Evolutionary conservation across 2,888 invertebrate species (phyloP).

Genomic region (Drosophila merina): DNA sequence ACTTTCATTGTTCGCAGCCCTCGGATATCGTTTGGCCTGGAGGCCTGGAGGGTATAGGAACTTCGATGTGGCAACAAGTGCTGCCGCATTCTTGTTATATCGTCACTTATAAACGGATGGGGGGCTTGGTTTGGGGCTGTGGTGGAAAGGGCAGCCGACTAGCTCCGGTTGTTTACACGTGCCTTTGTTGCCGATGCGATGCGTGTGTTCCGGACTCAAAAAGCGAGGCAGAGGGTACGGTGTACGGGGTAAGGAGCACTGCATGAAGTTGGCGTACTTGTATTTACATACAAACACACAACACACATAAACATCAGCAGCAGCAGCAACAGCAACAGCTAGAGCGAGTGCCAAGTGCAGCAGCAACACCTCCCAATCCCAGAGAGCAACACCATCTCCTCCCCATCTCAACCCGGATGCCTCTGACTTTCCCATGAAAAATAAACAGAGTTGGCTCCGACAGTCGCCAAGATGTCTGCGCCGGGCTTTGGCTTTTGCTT

Average conservation of each 20-base stretch:
- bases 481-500: slow-evolving; percentile 45
- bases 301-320: slow-evolving; percentile 47
- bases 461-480: slow-evolving; percentile 76
- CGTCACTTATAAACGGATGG: slow-evolving; percentile 62
- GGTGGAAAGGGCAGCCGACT: slow-evolving; percentile 47
- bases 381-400: slow-evolving; percentile 4
- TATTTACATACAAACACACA: slow-evolving; percentile 75
- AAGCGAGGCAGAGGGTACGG: background rate
- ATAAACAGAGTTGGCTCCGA: slow-evolving; percentile 68
- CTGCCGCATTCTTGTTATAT: slow-evolving; percentile 57
- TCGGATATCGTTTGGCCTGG: slow-evolving; percentile 7
- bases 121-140: slow-evolving; percentile 18
- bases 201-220: slow-evolving; percentile 64
- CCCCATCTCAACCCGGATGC: slow-evolving; percentile 23
- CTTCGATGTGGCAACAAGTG: slow-evolving; percentile 60
- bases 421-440: slow-evolving; percentile 75
- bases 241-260: slow-evolving; percentile 48
- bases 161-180: slow-evolving; percentile 76
- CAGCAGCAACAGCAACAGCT: slow-evolving; percentile 52
- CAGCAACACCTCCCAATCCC: slow-evolving; percentile 37
- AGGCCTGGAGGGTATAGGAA: slow-evolving; percentile 54
- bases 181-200: slow-evolving; percentile 75
- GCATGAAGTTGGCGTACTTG: slow-evolving; percentile 77
- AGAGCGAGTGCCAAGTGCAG: slow-evolving; percentile 43
- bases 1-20: slow-evolving; percentile 7